These are phyloP conservation scores for Polydrusus tereticollis DNA, from an alignment of 2,888 invertebrate species.

Conservation along the genomic window DNA sequence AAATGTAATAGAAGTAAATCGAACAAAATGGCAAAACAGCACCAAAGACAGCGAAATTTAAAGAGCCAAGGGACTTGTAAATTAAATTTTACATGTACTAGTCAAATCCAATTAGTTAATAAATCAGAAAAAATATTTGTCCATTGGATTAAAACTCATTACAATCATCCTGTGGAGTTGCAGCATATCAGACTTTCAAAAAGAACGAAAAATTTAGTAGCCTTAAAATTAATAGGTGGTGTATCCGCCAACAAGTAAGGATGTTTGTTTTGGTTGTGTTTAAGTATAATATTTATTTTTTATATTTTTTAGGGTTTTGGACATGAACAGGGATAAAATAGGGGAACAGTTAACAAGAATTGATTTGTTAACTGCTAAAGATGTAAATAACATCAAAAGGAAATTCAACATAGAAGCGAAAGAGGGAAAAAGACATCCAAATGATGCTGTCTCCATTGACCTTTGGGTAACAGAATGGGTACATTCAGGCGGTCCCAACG, in stretches of 20 bases:
- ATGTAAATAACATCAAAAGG: too few relatives aligned
- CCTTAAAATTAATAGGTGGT: background rate
- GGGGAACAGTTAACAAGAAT: too few relatives aligned
- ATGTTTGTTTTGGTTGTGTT: background rate
- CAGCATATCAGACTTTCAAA: background rate
- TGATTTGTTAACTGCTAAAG: too few relatives aligned
- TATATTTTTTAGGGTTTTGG: too few relatives aligned
- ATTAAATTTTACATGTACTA: background rate
- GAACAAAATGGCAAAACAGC: background rate
- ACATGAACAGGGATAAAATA: too few relatives aligned
- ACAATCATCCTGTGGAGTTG: background rate
- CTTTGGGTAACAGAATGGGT: background rate
- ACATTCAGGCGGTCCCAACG: background rate
- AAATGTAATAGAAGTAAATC: background rate
- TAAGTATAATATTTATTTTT: too few relatives aligned
- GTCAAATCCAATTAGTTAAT: constrained; percentile 1
- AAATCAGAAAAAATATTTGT: background rate
- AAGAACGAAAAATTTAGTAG: background rate
- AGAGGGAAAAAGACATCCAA: too few relatives aligned
- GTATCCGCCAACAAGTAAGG: background rate
- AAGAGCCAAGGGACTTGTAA: constrained; percentile 5
- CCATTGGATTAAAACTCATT: background rate
- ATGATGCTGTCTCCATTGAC: too few relatives aligned
- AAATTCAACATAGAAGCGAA: too few relatives aligned
- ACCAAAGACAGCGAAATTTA: constrained; percentile 8